Evolutionary conservation across 1,140 invertebrate species (phyloP).

Genomic region (Schlechtendalia chinensis): DNA sequence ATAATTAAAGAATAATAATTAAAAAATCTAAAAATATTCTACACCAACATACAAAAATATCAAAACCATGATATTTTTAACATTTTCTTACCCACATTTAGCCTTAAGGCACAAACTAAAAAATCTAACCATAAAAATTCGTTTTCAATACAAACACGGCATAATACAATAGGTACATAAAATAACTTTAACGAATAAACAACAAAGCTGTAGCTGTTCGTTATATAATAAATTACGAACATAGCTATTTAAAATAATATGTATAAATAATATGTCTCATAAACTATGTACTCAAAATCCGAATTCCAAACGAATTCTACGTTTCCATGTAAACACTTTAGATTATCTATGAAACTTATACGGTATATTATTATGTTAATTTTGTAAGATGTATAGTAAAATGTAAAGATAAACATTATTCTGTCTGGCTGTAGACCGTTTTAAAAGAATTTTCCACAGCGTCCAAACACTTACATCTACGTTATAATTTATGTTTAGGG

Average conservation of each 20-base stretch:
- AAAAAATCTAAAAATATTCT: neutral
- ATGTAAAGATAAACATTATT: slow-evolving; percentile 9
- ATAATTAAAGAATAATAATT: neutral
- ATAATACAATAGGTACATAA: too few relatives aligned
- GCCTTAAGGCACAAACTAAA: too few relatives aligned
- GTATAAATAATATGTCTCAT: neutral
- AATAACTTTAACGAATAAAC: too few relatives aligned
- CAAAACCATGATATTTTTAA: neutral
- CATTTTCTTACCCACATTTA: too few relatives aligned
- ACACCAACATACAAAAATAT: neutral
- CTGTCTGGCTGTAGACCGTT: slow-evolving; percentile 26
- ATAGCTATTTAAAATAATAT: neutral
- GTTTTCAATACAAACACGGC: too few relatives aligned
- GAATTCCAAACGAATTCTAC: neutral
- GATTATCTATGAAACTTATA: neutral
- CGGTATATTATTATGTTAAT: slow-evolving; percentile 15
- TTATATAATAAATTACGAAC: too few relatives aligned
- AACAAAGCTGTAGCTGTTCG: too few relatives aligned
- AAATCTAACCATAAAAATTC: too few relatives aligned
- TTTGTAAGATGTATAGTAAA: neutral
- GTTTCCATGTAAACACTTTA: neutral
- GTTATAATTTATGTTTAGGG: slow-evolving; percentile 1
- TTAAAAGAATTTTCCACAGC: slow-evolving; percentile 22
- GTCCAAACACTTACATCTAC: slow-evolving; percentile 20
- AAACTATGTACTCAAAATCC: neutral